Conservation (phyloP, 2,888 invertebrate genomes). For the Lasioglossum vierecki region DNA sequence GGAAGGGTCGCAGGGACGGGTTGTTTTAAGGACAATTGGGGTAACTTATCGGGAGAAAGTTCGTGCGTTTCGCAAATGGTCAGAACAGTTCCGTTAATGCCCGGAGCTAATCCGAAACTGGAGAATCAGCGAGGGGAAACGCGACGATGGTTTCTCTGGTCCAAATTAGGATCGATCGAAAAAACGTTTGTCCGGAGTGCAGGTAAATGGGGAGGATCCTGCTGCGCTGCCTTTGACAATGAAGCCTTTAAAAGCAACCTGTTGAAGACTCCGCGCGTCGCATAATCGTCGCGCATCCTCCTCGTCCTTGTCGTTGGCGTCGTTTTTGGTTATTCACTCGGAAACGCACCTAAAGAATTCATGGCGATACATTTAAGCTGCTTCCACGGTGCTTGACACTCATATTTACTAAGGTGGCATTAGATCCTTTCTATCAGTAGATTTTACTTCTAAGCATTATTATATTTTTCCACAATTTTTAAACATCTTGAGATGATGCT, state of each 20-base stretch:
- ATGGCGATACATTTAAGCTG: background rate
- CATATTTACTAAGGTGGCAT: background rate
- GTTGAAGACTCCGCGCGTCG: slow-evolving; percentile 52
- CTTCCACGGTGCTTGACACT: background rate
- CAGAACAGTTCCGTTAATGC: slow-evolving; percentile 13
- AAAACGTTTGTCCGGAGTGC: slow-evolving; percentile 28
- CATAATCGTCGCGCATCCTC: slow-evolving; percentile 38
- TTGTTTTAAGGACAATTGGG: slow-evolving; percentile 12
- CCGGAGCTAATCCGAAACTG: slow-evolving; percentile 25
- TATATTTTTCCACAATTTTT: too few relatives aligned
- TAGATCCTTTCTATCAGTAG: background rate
- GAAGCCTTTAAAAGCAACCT: slow-evolving; percentile 64
- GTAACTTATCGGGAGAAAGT: slow-evolving; percentile 36
- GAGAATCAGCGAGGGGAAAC: background rate
- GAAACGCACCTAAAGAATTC: slow-evolving; percentile 31
- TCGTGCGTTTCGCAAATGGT: slow-evolving; percentile 24
- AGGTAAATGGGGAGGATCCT: background rate
- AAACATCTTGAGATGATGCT: too few relatives aligned
- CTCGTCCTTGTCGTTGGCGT: slow-evolving; percentile 2
- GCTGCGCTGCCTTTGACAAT: slow-evolving; percentile 47
- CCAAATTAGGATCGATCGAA: slow-evolving; percentile 34
- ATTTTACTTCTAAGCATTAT: background rate
- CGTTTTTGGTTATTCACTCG: slow-evolving; percentile 15
- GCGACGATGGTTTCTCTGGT: background rate
- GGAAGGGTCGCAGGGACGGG: background rate